Conservation (phyloP, 2,113 vertebrate species). For the Eptesicus fuscus region DNA sequence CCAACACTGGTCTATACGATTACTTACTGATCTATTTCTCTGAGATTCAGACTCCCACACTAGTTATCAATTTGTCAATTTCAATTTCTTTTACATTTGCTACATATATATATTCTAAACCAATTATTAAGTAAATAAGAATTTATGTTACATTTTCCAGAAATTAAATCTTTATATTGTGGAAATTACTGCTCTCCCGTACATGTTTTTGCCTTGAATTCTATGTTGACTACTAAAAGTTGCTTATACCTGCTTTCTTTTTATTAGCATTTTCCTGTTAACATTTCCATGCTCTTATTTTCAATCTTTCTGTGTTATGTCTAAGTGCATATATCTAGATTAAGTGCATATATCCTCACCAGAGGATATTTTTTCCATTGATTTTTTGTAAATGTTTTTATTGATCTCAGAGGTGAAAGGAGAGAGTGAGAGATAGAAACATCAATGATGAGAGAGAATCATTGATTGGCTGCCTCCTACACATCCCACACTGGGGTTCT, state of each 20-base stretch:
- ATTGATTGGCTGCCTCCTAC: too few relatives aligned
- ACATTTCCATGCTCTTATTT: neutral
- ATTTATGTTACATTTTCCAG: neutral
- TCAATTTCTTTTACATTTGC: neutral
- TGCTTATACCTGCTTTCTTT: neutral
- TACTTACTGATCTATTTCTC: neutral
- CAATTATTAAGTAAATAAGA: neutral
- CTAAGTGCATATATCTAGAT: neutral
- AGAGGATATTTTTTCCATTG: too few relatives aligned
- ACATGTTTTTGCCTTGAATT: neutral
- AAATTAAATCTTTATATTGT: neutral
- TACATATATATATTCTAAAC: neutral
- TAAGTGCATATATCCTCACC: neutral
- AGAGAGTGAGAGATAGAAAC: too few relatives aligned
- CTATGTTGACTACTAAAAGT: neutral
- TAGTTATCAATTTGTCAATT: neutral
- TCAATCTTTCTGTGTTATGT: neutral
- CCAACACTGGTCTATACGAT: neutral
- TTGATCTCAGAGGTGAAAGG: too few relatives aligned
- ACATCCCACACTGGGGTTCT: too few relatives aligned
- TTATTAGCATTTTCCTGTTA: neutral
- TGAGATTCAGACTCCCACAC: neutral
- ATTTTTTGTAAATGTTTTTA: too few relatives aligned
- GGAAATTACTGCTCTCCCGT: neutral
- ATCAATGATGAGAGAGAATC: too few relatives aligned